Percentiles rank a stretch among this genome's conserved stretches.
These are phyloP conservation scores for Pristionchus japonicus DNA, from an alignment of 2,888 invertebrate genomes.

Conservation along the genomic window DNA sequence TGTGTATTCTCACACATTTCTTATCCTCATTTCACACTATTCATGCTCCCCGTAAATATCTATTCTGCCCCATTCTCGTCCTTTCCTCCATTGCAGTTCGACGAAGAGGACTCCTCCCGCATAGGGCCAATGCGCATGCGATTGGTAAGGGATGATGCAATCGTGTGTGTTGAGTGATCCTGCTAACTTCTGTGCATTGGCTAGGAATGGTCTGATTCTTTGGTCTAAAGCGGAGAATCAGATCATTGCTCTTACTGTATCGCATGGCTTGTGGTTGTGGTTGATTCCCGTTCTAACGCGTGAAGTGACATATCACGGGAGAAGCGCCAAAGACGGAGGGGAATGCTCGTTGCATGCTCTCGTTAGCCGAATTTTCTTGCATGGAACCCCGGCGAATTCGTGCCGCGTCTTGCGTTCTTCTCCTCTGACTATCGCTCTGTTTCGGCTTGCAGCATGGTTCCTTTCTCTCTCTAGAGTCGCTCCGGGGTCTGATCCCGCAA, in stretches of 20 bases:
- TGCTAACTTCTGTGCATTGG: background rate
- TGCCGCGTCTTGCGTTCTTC: background rate
- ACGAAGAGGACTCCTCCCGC: constrained; percentile 58
- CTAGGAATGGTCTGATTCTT: background rate
- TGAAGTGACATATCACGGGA: background rate
- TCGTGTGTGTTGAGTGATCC: background rate
- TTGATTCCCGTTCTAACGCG: background rate
- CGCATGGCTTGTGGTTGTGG: background rate
- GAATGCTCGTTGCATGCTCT: background rate
- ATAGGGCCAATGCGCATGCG: constrained; percentile 66
- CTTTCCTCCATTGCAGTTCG: constrained; percentile 61
- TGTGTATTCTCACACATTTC: background rate
- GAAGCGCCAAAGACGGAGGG: background rate
- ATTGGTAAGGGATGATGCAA: constrained; percentile 61
- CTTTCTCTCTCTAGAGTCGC: background rate
- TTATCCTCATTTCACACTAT: constrained; percentile 1
- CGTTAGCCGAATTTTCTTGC: no score
- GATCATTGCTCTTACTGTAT: background rate
- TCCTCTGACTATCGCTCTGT: constrained; percentile 5
- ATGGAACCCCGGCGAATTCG: background rate
- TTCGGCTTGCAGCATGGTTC: background rate
- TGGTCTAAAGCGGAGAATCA: no score
- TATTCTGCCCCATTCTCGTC: background rate
- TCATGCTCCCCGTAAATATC: background rate
- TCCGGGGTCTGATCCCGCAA: background rate